These are phyloP conservation scores for Pristionchus mayeri DNA, from an alignment of 2,888 invertebrate species.

Conservation along the genomic window DNA sequence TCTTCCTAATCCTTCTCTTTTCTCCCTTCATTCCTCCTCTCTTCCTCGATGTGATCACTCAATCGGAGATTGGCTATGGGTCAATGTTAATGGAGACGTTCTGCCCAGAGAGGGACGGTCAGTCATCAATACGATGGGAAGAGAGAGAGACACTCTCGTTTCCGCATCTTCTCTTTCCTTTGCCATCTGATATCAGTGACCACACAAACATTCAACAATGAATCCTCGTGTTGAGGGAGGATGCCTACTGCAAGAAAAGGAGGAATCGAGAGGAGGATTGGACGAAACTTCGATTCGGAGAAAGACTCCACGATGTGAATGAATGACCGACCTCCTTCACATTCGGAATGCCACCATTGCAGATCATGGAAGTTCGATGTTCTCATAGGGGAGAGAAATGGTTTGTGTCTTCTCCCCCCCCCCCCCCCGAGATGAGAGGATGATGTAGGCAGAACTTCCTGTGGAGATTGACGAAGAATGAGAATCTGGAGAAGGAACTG, in stretches of 20 bases:
- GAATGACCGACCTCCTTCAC: neutral
- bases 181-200: neutral
- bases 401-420: neutral
- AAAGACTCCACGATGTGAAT: neutral
- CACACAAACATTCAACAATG: neutral
- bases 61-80: neutral
- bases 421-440: no score
- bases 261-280: neutral
- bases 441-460: constrained; percentile 39
- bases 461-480: neutral
- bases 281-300: neutral
- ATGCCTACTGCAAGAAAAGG: constrained; percentile 16
- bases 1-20: neutral
- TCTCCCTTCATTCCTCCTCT: neutral
- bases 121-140: neutral
- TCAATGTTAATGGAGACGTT: constrained; percentile 33
- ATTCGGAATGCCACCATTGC: neutral
- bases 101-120: constrained; percentile 10
- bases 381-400: neutral
- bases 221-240: neutral
- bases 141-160: neutral
- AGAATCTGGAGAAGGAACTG: neutral
- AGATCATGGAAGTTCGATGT: constrained; percentile 4
- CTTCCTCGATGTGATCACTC: neutral
- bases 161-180: neutral